Evolutionary conservation across 2,888 invertebrate genomes (phyloP), one percentile per base, ranked within the genome.

Genomic region (Cephalotes varians): DNA sequence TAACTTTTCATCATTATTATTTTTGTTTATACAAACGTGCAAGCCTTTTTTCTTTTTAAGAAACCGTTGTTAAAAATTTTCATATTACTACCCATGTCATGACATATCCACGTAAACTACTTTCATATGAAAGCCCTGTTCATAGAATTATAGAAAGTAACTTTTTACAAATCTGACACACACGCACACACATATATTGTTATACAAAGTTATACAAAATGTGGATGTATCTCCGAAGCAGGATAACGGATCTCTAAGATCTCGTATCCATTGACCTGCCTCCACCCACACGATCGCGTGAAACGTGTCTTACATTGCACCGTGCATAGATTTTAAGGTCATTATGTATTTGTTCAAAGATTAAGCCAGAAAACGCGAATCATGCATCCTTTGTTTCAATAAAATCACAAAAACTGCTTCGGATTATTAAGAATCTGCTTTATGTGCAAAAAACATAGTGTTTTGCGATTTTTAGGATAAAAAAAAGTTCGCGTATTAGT

Each of bases 201-300:
- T n/a, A n/a, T n/a, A n/a, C n/a, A n/a, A n/a, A n/a, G 44, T 58
- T 40, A 28, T 28, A 44, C 37, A 12, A 49, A 58, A 58, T 28
- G 73, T 67, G 49, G 62, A 56, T 37, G 51, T 25, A 37, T 62
- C 34, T 58, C 31, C 51, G 25, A 49, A 10, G 25, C 69, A 51
- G 49, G 79, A 72, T 51, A 65, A 62, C 51, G 37, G 64, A 82
- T 69, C 71, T 25, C 69, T 56, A 74, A 83, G 87, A 84, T 84
- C 80, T 69, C 79, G 47, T 54, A 69, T 49, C 65, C 40, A 84
- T 72, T 90, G 90, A 90, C 89, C 89, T 82, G 85, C 49, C 87
- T 58, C 72, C 69, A 73, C 84, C 89, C 80, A 87, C 86, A 79
- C 81, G 62, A 31, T 31, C 71, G 51, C 58, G 62, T 83, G 58